Conservation (phyloP, 2,888 invertebrate genomes). For the Platycheirus albimanus region DNA sequence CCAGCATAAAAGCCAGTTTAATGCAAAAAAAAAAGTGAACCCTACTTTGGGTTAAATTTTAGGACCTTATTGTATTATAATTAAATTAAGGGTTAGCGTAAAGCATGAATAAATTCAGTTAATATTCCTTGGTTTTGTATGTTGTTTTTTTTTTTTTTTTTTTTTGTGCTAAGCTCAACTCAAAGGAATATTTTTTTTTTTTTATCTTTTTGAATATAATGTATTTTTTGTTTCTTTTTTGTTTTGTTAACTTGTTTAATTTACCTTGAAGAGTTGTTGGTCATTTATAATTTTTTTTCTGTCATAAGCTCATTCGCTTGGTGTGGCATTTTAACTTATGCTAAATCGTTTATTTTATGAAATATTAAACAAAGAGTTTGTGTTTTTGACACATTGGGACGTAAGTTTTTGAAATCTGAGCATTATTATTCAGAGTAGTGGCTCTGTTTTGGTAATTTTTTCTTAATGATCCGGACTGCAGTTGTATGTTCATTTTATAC, state of each 20-base stretch:
- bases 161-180: neutral
- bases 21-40: neutral
- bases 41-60: constrained; percentile 10
- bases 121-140: too few relatives aligned
- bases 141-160: constrained; percentile 1
- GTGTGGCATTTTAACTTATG: neutral
- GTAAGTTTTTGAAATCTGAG: too few relatives aligned
- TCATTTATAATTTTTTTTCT: constrained; percentile 12
- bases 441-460: too few relatives aligned
- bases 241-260: constrained; percentile 1
- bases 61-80: constrained; percentile 40
- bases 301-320: neutral
- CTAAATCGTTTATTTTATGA: neutral
- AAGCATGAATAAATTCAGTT: constrained; percentile 53
- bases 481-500: too few relatives aligned
- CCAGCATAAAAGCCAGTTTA: constrained; percentile 36
- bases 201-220: constrained; percentile 8
- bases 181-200: neutral
- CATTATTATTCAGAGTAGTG: too few relatives aligned
- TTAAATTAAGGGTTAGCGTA: constrained; percentile 49
- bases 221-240: too few relatives aligned
- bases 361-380: neutral
- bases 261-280: neutral
- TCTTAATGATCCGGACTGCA: too few relatives aligned
- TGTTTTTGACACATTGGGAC: neutral